Percentiles rank a stretch among this genome's conserved stretches.
These are phyloP conservation scores for Gandaritis pyraliata DNA, from an alignment of 2,888 invertebrate species.

Conservation along the genomic window DNA sequence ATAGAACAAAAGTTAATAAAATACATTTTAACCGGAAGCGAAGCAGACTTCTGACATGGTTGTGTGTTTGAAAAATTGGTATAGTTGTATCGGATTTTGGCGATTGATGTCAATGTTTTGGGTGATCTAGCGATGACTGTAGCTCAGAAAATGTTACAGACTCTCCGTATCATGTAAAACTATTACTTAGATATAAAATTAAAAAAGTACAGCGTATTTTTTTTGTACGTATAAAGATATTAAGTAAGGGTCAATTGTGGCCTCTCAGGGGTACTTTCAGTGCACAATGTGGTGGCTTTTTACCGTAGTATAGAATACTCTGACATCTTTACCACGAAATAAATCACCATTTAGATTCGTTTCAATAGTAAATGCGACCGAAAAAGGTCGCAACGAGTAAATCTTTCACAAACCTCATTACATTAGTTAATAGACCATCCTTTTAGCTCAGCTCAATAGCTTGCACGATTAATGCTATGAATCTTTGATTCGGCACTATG, in stretches of 20 bases:
- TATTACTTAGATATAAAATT: too few relatives aligned
- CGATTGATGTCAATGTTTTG: slow-evolving; percentile 8
- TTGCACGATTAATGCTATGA: slow-evolving; percentile 33
- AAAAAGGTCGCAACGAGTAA: slow-evolving; percentile 20
- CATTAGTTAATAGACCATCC: slow-evolving; percentile 33
- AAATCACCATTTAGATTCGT: slow-evolving; percentile 13
- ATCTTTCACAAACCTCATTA: slow-evolving; percentile 30
- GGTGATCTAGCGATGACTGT: slow-evolving; percentile 7
- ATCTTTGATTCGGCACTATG: slow-evolving; percentile 35
- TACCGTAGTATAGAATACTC: too few relatives aligned
- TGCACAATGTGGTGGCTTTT: too few relatives aligned
- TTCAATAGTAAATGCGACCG: slow-evolving; percentile 11
- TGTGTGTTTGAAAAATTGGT: slow-evolving; percentile 13
- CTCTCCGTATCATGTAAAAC: too few relatives aligned
- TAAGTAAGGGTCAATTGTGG: too few relatives aligned
- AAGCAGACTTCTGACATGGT: slow-evolving; percentile 10
- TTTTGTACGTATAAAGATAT: too few relatives aligned
- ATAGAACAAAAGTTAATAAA: slow-evolving; percentile 19
- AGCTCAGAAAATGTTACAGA: not conserved
- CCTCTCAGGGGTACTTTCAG: too few relatives aligned
- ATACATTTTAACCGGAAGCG: slow-evolving; percentile 13
- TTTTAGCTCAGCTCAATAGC: slow-evolving; percentile 33
- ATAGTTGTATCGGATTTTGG: slow-evolving; percentile 13
- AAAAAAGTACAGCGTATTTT: too few relatives aligned
- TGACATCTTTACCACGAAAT: slow-evolving; percentile 6